Percentiles rank a stretch among this genome's conserved stretches.
phyloP scores from a whole-genome alignment of 2,797 vertebrate species.

The Falco concolor region DNA sequence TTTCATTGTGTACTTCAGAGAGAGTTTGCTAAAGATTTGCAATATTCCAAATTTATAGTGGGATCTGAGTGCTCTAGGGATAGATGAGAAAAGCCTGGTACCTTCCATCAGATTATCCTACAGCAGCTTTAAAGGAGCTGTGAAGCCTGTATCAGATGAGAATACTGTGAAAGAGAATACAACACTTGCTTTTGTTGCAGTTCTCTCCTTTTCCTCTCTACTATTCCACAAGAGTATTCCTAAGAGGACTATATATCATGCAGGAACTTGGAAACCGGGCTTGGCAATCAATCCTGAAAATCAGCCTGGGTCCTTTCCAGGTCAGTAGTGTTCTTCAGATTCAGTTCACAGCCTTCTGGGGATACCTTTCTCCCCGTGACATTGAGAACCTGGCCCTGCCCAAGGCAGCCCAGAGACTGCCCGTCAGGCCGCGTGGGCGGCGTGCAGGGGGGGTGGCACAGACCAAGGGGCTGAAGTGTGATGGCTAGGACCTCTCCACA shows the following conservation, averaged over 20 bases:
- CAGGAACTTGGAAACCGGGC: background rate
- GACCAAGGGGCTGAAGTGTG: background rate
- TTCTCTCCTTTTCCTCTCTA: background rate
- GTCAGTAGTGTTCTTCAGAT: background rate
- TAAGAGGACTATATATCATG: background rate
- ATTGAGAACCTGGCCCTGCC: background rate
- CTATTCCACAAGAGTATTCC: background rate
- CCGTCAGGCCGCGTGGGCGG: background rate
- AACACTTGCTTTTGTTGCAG: background rate
- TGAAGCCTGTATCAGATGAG: background rate
- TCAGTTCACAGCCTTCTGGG: background rate
- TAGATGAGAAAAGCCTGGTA: background rate
- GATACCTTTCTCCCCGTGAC: background rate
- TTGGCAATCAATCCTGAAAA: background rate
- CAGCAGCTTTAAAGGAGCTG: background rate
- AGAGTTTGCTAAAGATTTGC: background rate
- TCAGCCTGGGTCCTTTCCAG: background rate
- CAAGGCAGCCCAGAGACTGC: background rate
- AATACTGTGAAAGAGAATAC: background rate
- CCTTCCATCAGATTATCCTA: background rate
- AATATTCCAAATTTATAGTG: background rate
- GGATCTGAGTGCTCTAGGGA: background rate
- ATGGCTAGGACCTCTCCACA: background rate
- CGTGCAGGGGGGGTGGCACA: background rate
- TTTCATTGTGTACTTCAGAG: background rate